Evolutionary conservation across 1,140 invertebrate genomes (phyloP), one percentile per base, ranked within the genome.

Genomic region (Trachelipus rathkii): DNA sequence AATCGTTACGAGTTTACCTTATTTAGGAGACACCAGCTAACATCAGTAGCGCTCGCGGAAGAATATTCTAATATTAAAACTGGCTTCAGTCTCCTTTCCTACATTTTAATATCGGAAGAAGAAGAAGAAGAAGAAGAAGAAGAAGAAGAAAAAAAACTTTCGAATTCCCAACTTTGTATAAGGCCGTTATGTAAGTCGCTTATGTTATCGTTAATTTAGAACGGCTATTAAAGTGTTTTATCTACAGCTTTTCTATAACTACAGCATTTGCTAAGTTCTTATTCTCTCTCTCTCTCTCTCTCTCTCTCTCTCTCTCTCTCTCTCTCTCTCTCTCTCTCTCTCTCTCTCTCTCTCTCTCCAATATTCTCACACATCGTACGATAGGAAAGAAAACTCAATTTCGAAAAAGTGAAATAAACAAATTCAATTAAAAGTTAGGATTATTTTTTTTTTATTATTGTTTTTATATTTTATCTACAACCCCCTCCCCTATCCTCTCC

Each of bases 161-260:
- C 19, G 50, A 60, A 60, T 60, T 60, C 8, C 50, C 11, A 60
- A 60, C 2, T 60, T 60, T 60, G 50, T 60, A 60, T 60, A 8
- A 60, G 50, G 50, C 50, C 2, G 50, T 60, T 60, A 60, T 60
- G 50, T 60, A 60, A 60, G 11, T 60, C 50, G 50, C 50, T 60
- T 60, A 60, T 60, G 50, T 60, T 60, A 60, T 60, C 50, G 50
- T 60, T 60, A 60, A 60, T 60, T 60, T 60, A 60, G 50, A 60
- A 60, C 8, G 19, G 50, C 50, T 60, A 60, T 60, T 60, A 60
- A 33, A 60, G 50, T 60, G 50, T 60, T 60, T 60, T 60, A 60
- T 60, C 50, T 60, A 60, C 50, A 60, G 50, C 50, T 60, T 60
- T 33, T 60, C 50, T 60, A 60, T 60, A 33, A 60, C 50, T 60